phyloP scores from a whole-genome alignment of 1,140 invertebrate genomes.

The Drosophila murphyi region DNA sequence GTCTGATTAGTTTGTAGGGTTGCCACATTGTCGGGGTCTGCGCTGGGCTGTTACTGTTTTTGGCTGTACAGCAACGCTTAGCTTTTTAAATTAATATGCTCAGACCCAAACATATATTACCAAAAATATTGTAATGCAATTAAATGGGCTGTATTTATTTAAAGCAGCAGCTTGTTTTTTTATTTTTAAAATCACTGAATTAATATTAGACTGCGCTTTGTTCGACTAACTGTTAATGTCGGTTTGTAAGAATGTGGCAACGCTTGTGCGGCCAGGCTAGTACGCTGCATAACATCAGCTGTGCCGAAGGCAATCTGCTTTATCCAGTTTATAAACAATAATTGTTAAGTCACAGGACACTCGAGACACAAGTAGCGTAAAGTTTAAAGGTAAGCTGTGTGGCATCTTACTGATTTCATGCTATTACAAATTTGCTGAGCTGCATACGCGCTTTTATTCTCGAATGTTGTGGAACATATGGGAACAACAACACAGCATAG shows the following conservation, averaged over 20 bases:
- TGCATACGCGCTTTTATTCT: constrained; percentile 40
- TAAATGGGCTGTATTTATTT: neutral
- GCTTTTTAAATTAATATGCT: too few relatives aligned
- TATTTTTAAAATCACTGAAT: neutral
- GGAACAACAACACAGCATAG: constrained; percentile 26
- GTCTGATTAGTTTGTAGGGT: constrained; percentile 28
- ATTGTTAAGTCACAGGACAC: neutral
- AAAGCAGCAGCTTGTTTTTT: neutral
- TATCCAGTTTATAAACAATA: neutral
- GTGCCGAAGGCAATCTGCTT: neutral
- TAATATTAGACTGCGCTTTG: neutral
- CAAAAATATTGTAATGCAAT: neutral
- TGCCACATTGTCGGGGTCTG: constrained; percentile 11
- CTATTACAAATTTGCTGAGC: constrained; percentile 8
- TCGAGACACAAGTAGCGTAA: neutral
- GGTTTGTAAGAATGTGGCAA: neutral
- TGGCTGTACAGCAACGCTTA: neutral
- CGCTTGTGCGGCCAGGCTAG: neutral
- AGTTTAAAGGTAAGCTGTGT: neutral
- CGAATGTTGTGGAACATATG: constrained; percentile 48
- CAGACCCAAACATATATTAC: too few relatives aligned
- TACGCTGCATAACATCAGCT: neutral
- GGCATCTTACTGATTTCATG: neutral
- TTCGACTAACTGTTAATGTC: neutral
- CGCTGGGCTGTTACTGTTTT: neutral